Evolutionary conservation across 1,140 invertebrate species (phyloP).

Genomic region (Bombus terrestris): DNA sequence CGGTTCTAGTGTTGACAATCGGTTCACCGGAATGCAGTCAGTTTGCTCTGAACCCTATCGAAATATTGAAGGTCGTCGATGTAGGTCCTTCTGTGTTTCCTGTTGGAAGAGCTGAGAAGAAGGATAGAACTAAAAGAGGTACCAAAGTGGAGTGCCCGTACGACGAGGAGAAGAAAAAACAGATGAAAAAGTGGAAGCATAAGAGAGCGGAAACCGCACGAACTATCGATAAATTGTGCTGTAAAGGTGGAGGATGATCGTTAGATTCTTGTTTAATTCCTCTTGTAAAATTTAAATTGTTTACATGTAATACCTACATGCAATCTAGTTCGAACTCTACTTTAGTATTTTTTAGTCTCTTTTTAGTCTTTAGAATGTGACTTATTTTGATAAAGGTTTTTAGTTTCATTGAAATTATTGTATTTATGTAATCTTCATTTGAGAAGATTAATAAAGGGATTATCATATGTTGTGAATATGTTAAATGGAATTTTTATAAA

Average conservation of each 20-base stretch:
- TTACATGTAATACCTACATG: not conserved
- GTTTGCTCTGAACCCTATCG: conserved; percentile 71
- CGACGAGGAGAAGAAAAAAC: conserved; percentile 49
- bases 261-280: not conserved
- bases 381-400: not conserved
- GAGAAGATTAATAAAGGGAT: too few relatives aligned
- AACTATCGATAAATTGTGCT: conserved; percentile 49
- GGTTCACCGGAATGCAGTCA: conserved; percentile 70
- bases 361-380: not conserved
- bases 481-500: too few relatives aligned
- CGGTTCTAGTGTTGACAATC: conserved; percentile 66
- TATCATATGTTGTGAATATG: too few relatives aligned
- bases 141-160: conserved; percentile 46
- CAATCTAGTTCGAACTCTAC: not conserved
- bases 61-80: conserved; percentile 68
- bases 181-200: conserved; percentile 41
- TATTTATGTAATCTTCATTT: not conserved
- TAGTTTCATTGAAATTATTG: not conserved
- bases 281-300: not conserved
- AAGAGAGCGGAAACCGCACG: conserved; percentile 25
- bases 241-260: conserved; percentile 34
- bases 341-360: too few relatives aligned
- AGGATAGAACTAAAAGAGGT: not conserved
- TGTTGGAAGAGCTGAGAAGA: not conserved
- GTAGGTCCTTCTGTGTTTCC: conserved; percentile 11